Evolutionary conservation across 2,113 vertebrate species (phyloP).

Genomic region (Puntigrus tetrazona): DNA sequence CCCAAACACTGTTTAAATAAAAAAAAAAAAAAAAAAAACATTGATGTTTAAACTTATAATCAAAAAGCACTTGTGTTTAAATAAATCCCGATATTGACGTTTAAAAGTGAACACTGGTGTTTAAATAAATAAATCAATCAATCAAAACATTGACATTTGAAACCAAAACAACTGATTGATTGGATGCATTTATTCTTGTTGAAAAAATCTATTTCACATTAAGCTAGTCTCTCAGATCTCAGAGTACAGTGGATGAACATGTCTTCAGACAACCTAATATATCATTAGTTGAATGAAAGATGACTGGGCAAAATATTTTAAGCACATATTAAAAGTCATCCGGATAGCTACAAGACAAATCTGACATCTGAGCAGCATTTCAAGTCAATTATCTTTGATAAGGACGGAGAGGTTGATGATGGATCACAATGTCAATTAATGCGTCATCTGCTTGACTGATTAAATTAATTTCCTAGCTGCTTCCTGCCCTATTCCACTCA

Average conservation of each 20-base stretch:
- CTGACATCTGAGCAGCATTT: conserved; percentile 24
- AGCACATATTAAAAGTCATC: background rate
- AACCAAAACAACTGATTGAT: background rate
- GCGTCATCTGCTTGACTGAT: conserved; percentile 31
- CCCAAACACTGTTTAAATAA: too few species aligned
- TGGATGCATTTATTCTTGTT: background rate
- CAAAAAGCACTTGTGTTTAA: background rate
- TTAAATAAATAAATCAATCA: too few species aligned
- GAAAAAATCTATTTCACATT: background rate
- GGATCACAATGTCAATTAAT: conserved; percentile 41
- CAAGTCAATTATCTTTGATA: conserved; percentile 32
- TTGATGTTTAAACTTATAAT: too few species aligned
- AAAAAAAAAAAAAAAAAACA: too few species aligned
- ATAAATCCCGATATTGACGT: too few species aligned
- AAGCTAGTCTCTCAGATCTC: background rate
- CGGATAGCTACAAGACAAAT: conserved; percentile 18
- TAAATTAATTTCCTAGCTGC: conserved; percentile 11
- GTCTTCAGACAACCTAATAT: background rate
- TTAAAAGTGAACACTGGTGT: background rate
- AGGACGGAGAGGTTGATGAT: conserved; percentile 36
- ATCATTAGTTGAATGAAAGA: conserved; percentile 14
- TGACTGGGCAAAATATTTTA: background rate
- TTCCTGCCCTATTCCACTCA: background rate
- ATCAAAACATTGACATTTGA: too few species aligned
- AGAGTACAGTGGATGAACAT: background rate